phyloP scores from a whole-genome alignment of 2,113 vertebrate genomes.

The Mus pahari region DNA sequence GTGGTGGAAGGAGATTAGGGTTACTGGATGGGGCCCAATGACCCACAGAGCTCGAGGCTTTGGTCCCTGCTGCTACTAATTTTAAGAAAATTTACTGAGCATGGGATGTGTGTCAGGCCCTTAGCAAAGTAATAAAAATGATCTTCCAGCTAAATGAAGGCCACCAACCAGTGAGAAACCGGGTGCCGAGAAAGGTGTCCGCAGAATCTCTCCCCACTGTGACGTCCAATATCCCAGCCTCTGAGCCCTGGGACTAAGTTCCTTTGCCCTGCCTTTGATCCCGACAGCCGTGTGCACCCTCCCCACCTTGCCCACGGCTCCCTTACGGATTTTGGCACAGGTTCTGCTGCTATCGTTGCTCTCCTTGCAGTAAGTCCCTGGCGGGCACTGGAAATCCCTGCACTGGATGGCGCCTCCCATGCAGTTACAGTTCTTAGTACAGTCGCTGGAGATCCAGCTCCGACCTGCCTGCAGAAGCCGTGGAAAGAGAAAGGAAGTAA shows the following conservation, averaged over 20 bases:
- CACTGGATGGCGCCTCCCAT: conserved; percentile 83
- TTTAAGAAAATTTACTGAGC: not conserved
- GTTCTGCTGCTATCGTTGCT: conserved; percentile 58
- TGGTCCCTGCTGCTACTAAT: not conserved
- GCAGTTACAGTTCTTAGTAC: conserved; percentile 85
- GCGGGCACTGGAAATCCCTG: conserved; percentile 81
- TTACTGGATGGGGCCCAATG: too few relatives aligned
- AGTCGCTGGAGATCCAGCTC: conserved; percentile 86
- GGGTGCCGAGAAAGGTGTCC: not conserved
- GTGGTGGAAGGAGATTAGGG: not conserved
- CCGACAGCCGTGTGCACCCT: not conserved
- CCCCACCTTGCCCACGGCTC: not conserved
- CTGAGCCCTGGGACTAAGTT: not conserved
- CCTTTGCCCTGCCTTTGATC: not conserved
- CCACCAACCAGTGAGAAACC: not conserved
- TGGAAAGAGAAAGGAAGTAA: not conserved
- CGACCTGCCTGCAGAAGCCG: conserved; percentile 86
- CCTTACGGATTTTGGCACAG: conserved; percentile 84
- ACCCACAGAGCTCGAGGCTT: not conserved
- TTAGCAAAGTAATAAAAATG: not conserved
- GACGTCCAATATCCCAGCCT: too few relatives aligned
- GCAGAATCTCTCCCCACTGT: not conserved
- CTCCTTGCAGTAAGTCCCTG: conserved; percentile 84
- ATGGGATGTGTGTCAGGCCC: not conserved
- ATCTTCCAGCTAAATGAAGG: not conserved